These are phyloP conservation scores for Acrobasis repandana DNA, from an alignment of 2,888 invertebrate species.

Conservation along the genomic window DNA sequence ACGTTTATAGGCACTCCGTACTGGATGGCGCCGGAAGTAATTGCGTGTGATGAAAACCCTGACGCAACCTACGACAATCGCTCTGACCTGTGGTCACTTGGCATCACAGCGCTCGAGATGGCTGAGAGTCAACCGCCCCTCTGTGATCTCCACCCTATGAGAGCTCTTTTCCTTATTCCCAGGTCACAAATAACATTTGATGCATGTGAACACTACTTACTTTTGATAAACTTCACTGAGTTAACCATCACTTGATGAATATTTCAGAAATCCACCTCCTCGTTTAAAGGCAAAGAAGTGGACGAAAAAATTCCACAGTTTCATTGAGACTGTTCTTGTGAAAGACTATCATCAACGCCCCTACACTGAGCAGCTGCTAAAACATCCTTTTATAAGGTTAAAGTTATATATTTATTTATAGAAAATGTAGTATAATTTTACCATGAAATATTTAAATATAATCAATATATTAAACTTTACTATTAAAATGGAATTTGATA, in stretches of 20 bases:
- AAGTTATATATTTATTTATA: conserved; percentile 24
- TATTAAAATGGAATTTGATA: too few relatives aligned
- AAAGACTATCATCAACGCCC: conserved; percentile 99
- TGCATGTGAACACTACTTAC: not conserved
- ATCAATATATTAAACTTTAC: too few relatives aligned
- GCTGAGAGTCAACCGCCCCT: conserved; percentile 99
- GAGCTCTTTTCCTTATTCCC: conserved; percentile 98
- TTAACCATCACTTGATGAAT: conserved; percentile 17
- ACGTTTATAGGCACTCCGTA: conserved; percentile 99
- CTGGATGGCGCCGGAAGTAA: conserved; percentile 99
- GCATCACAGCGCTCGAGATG: conserved; percentile 99
- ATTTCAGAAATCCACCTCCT: conserved; percentile 94
- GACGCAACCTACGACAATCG: conserved; percentile 99
- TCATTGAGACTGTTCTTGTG: conserved; percentile 98
- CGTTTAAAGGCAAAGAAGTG: conserved; percentile 98
- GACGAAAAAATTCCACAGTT: conserved; percentile 98
- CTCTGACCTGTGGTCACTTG: conserved; percentile 94
- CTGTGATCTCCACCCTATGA: conserved; percentile 99
- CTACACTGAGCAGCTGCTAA: conserved; percentile 98
- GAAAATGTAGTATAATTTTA: not conserved
- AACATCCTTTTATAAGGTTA: conserved; percentile 95
- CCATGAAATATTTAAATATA: too few relatives aligned
- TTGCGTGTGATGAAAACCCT: conserved; percentile 99
- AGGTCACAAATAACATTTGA: conserved; percentile 54
- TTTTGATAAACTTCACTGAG: not conserved